Evolutionary conservation across 2,797 vertebrate species (phyloP).

Genomic region (Tachyglossus aculeatus): DNA sequence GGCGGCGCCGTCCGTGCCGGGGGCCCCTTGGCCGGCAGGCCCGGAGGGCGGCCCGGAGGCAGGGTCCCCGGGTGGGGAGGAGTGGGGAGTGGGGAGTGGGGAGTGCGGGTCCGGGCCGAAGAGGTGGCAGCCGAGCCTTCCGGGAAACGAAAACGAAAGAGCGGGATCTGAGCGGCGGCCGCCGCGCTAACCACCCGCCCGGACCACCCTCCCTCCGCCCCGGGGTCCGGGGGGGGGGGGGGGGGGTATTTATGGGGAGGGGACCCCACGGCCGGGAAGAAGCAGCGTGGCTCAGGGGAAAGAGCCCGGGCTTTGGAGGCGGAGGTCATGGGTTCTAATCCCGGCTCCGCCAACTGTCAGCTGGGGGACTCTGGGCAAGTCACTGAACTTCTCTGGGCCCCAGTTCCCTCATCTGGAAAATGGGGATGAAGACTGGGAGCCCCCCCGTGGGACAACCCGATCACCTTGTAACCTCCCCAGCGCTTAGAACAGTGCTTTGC

Average conservation of each 20-base stretch:
- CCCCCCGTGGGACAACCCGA: too few relatives aligned
- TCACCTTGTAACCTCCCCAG: too few relatives aligned
- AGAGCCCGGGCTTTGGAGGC: too few relatives aligned
- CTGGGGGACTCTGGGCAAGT: too few relatives aligned
- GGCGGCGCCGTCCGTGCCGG: background rate
- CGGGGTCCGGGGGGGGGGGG: background rate
- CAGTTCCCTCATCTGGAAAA: too few relatives aligned
- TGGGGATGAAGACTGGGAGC: too few relatives aligned
- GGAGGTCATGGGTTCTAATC: background rate
- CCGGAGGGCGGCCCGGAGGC: background rate
- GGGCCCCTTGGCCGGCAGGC: background rate
- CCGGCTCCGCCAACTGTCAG: too few relatives aligned
- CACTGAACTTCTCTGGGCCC: too few relatives aligned
- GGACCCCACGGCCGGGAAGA: background rate
- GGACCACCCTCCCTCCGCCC: background rate
- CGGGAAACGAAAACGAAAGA: slow-evolving; percentile 91
- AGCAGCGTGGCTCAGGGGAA: too few relatives aligned
- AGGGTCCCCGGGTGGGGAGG: background rate
- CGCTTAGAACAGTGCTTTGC: too few relatives aligned
- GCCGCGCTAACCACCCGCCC: too few relatives aligned
- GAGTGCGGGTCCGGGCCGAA: background rate
- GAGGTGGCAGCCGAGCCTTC: slow-evolving; percentile 64
- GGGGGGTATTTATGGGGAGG: too few relatives aligned
- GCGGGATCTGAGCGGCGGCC: slow-evolving; percentile 39
- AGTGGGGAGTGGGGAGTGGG: background rate